phyloP scores from a whole-genome alignment of 1,140 invertebrate genomes.

The Diorhabda elongata region DNA sequence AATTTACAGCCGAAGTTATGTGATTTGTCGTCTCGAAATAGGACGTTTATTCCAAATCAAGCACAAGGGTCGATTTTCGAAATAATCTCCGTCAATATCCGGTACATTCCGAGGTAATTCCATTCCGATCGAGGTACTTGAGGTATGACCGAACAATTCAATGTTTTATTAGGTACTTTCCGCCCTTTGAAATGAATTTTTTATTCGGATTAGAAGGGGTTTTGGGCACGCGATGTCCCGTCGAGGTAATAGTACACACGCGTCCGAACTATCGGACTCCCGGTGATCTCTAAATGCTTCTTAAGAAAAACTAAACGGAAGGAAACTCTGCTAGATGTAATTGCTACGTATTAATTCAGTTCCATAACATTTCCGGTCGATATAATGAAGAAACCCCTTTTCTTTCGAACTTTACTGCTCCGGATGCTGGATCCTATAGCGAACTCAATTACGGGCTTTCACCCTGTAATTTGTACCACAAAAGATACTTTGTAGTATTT shows the following conservation, averaged over 20 bases:
- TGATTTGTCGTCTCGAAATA: too few species aligned
- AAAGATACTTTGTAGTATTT: slow-evolving; percentile 41
- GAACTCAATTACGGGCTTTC: slow-evolving; percentile 40
- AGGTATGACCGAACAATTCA: too few species aligned
- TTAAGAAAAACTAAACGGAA: slow-evolving; percentile 38
- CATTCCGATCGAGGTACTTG: too few species aligned
- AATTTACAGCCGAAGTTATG: too few species aligned
- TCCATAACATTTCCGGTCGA: slow-evolving; percentile 42
- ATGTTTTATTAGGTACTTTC: too few species aligned
- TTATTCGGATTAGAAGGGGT: too few species aligned
- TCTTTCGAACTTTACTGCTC: slow-evolving; percentile 19
- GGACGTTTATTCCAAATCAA: too few species aligned
- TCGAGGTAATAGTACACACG: slow-evolving; percentile 41
- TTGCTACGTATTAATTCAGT: slow-evolving; percentile 49
- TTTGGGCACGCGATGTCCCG: slow-evolving; percentile 36
- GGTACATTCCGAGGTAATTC: too few species aligned
- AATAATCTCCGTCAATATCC: too few species aligned
- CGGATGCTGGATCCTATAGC: slow-evolving; percentile 41
- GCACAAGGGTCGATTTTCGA: too few species aligned
- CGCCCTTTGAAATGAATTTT: too few species aligned
- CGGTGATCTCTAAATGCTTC: slow-evolving; percentile 42
- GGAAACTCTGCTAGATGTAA: slow-evolving; percentile 36
- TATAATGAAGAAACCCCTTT: slow-evolving; percentile 42
- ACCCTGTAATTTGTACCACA: slow-evolving; percentile 44
- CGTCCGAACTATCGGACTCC: slow-evolving; percentile 34